Evolutionary conservation across 2,888 invertebrate species (phyloP), one percentile per base, ranked within the genome.

Genomic region (Scaptomyza cyrtandrae): DNA sequence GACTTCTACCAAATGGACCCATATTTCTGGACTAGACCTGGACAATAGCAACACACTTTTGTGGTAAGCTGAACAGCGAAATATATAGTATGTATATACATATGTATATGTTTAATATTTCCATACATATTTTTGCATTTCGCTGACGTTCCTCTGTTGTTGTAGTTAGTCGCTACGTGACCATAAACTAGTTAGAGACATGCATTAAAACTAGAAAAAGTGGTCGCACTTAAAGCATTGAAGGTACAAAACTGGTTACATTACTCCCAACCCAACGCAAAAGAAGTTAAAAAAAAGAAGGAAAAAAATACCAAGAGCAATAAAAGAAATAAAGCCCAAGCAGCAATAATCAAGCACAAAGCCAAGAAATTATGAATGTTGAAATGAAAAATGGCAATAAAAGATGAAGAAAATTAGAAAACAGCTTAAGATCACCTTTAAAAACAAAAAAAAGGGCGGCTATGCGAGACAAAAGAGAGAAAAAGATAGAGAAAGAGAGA

Each of bases 231-330:
- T 63, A 65, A 78, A 67, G 64, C 61, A 35, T 35, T 46, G 53
- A 86, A 86, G 88, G 83, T 88, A 75, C 78, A 75, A 83, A 88
- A 83, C 83, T 80, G 88, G 83, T 83, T 83, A 78, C 81, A 86
- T 83, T 88, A 65, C 72, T 60, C 37, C 37, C 60, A 65, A 27
- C 24, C 29, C 31, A 53, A 11, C 56, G 6, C 37, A 59, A 50
- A 60, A 80, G 65, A 71, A 52, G 59, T 43, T 43, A 56, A 39
- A 24, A 39, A 24, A 54, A 63, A 45, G 14, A 29, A 2, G 33
- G 75, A 19, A 44, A 50, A 16, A 39, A 10, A n/a, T 68, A 59
- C 56, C 49, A 68, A 62, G 52, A 55, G 75, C 72, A 64, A 61
- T 75, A 62, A 79, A 62, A 60, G 29, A 48, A 19, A 29, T 54